Evolutionary conservation across 2,888 invertebrate species (phyloP).

Genomic region (Nesidiocoris tenuis): DNA sequence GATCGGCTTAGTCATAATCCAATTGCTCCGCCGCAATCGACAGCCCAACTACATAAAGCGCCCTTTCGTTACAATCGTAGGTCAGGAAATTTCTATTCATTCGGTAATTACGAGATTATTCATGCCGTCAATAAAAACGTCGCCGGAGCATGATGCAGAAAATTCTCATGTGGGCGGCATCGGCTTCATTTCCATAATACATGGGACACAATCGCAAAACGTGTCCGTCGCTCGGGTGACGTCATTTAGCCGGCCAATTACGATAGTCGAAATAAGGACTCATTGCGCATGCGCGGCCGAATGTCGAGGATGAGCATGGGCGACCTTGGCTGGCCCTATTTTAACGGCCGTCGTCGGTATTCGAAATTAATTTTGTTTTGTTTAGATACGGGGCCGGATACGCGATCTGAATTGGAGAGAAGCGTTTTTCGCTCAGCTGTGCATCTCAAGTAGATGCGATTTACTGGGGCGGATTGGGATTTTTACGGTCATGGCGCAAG

Average conservation of each 20-base stretch:
- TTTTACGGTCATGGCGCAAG: too few species aligned
- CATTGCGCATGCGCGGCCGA: not conserved
- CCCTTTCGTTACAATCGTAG: too few species aligned
- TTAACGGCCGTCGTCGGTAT: not conserved
- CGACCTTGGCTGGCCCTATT: not conserved
- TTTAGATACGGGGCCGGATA: not conserved
- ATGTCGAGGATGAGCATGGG: not conserved
- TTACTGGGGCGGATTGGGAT: too few species aligned
- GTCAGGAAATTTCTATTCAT: too few species aligned
- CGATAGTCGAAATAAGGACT: not conserved
- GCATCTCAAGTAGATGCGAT: not conserved
- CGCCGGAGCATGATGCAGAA: not conserved
- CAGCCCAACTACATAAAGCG: too few species aligned
- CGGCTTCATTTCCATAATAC: not conserved
- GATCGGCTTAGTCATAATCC: too few species aligned
- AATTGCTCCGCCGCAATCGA: too few species aligned
- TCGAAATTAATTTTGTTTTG: not conserved
- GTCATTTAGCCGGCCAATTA: not conserved
- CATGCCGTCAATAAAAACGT: too few species aligned
- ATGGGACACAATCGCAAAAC: not conserved
- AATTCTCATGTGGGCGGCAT: not conserved
- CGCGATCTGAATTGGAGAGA: not conserved
- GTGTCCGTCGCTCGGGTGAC: not conserved
- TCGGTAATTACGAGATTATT: too few species aligned
- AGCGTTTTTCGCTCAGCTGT: not conserved